Evolutionary conservation across 2,888 invertebrate genomes (phyloP), one percentile per base, ranked within the genome.

Genomic region (Balanococcus diminutus): DNA sequence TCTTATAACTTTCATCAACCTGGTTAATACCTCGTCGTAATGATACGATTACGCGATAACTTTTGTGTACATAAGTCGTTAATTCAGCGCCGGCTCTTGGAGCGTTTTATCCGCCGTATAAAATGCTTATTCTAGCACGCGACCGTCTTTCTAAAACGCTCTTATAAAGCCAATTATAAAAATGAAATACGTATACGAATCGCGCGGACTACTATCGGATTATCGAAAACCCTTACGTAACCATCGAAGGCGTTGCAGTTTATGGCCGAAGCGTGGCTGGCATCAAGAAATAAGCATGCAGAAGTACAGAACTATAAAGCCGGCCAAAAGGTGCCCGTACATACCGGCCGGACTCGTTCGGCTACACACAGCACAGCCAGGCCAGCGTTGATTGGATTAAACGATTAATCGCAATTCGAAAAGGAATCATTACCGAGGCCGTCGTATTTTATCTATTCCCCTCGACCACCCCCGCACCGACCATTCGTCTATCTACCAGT

Each of bases 321-420:
- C 28, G 14, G 72, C 31, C 11, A n/a, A 56, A 56, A 56, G 56
- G 56, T 56, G 22, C 56, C 22, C 22, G 9, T 4, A 42, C 42
- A 42, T 2, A 22, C 22, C 56, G 56, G 22, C 56, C 4, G 5
- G 8, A 8, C 36, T 22, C 28, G 28, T 67, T 67, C 67, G 67
- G 67, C 28, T 31, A 67, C 67, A 67, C 31, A 67, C 25, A 28
- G 14, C 1, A 36, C 75, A 79, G 67, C 67, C 25, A 28, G 14
- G 4, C 75, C 75, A 79, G 67, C 67, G 36, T 79, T 36, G 75
- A 79, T 79, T 79, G 75, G 75, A 79, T 79, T 79, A 79, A 79
- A 79, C 75, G 75, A 79, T 79, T 79, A 79, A 79, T 79, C 75
- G 75, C 75, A 79, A 79, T 79, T 79, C 32, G 32, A 36, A 79